phyloP scores from a whole-genome alignment of 2,113 vertebrate genomes.

The Onychorhynchus coronatus region DNA sequence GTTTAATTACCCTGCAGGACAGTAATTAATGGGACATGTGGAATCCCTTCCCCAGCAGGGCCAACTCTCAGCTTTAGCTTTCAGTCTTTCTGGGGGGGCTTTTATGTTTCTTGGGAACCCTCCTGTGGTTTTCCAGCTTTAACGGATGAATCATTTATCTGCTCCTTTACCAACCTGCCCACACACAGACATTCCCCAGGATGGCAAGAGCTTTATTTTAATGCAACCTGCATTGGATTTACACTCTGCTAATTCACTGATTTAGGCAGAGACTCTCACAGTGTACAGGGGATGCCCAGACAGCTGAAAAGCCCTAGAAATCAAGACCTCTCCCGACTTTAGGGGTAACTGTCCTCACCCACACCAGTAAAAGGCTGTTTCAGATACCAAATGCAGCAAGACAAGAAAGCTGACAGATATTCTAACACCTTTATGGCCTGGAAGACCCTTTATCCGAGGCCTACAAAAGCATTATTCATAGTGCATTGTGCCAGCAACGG shows the following conservation, averaged over 20 bases:
- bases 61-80: not conserved
- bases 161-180: not conserved
- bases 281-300: not conserved
- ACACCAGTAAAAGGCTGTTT: not conserved
- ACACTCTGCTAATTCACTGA: not conserved
- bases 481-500: not conserved
- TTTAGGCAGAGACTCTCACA: not conserved
- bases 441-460: not conserved
- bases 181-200: not conserved
- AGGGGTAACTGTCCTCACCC: not conserved
- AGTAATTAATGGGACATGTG: not conserved
- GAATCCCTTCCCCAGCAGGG: not conserved
- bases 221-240: not conserved
- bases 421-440: not conserved
- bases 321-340: not conserved
- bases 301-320: not conserved
- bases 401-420: not conserved
- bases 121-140: not conserved
- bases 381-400: not conserved
- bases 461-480: not conserved
- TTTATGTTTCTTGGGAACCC: not conserved
- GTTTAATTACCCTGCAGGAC: not conserved
- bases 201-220: not conserved
- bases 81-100: not conserved
- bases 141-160: constrained; percentile 1